Evolutionary conservation across 2,113 vertebrate genomes (phyloP), one percentile per base, ranked within the genome.

Genomic region (Platanista minor): DNA sequence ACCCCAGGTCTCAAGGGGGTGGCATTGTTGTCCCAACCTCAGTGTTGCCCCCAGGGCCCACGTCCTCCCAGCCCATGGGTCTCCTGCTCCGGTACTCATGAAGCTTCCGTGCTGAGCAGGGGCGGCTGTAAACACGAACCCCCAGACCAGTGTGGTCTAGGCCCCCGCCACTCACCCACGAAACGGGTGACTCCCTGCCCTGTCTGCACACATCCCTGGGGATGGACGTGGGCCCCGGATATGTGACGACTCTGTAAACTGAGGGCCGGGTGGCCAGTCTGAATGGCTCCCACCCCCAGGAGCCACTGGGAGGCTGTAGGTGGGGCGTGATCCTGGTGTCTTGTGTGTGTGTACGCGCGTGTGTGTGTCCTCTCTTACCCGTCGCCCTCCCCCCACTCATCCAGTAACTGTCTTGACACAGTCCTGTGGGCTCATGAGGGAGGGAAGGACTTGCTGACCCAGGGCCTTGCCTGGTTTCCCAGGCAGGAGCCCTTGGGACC

Each of bases 11-110:
- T 92, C 33, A 39, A 83, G 61, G 75, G 13, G n/a, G 13, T 13
- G 41, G 49, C n/a, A 4, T 20, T 33, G 61, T n/a, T 0, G 0
- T n/a, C 25, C 39, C 20, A 25, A 6, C 3, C 11, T 36, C 0
- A 23, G 13, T 13, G 13, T 75, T 46, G 5, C 29, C 66, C 75
- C 33, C 11, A 2, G 64, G 4, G 33, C 12, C 6, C 7, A 2
- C 31, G 33, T 25, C 46, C 5, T 61, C 49, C 49, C 36, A 82
- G 61, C 14, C 33, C 36, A 49, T 36, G 2, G 1, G 15, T 14
- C 39, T 12, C 82, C 54, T 41, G 66, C 59, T 21, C 41, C 27
- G 1, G 57, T 49, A 41, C 72, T 74, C 27, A 3, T 2, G n/a
- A 59, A 61, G 75, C 3, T 59, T 27, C 10, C 0, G 0, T 23